Percentiles rank a stretch among this genome's conserved stretches.
Evolutionary conservation across 2,113 vertebrate genomes (phyloP).

Genomic region (Peromyscus polionotus): DNA sequence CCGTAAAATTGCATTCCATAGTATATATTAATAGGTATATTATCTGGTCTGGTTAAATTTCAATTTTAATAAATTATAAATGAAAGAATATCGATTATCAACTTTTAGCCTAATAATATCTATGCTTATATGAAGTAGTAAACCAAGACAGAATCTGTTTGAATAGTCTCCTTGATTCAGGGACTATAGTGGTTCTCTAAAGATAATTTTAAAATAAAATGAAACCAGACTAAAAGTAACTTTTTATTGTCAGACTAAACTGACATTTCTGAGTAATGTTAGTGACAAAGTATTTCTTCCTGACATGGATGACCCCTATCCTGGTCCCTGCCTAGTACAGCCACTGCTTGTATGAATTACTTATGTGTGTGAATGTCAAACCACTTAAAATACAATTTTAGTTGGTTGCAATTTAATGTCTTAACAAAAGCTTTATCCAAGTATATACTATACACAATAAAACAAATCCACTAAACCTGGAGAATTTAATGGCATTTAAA

Average conservation of each 20-base stretch:
- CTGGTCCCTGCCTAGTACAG: not conserved
- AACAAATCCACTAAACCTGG: not conserved
- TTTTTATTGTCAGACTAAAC: conserved; percentile 31
- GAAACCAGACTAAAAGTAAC: not conserved
- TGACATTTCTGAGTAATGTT: conserved; percentile 4
- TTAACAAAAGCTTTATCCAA: conserved; percentile 4
- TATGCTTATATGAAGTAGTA: not conserved
- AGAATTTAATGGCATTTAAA: not conserved
- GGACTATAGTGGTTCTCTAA: not conserved
- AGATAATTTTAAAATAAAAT: conserved; percentile 17
- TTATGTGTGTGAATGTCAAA: not conserved
- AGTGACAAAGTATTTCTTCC: conserved; percentile 15
- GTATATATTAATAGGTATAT: not conserved
- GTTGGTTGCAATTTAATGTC: not conserved
- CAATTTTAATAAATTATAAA: conserved; percentile 38
- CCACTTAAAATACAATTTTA: not conserved
- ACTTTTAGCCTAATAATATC: conserved; percentile 6
- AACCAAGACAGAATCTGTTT: not conserved
- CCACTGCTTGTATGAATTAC: not conserved
- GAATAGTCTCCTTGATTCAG: not conserved
- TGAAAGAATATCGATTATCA: not conserved
- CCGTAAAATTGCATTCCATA: conserved; percentile 1
- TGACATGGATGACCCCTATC: not conserved
- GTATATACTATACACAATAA: not conserved
- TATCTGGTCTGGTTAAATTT: not conserved